Evolutionary conservation across 2,113 vertebrate genomes (phyloP).

Genomic region (Tylochromis polylepis): DNA sequence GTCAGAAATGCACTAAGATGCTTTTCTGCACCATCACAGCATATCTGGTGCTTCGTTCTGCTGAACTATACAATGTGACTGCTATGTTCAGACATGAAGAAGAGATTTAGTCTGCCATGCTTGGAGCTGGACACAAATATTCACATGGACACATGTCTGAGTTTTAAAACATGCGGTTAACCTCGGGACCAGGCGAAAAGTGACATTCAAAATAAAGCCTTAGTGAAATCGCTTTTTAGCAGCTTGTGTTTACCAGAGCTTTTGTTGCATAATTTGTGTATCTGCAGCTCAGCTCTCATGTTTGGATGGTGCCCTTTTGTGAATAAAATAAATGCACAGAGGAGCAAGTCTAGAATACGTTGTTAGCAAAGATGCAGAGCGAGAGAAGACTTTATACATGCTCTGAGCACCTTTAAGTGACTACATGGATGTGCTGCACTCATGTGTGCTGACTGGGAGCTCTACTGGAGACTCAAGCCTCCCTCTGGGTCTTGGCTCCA

Average conservation of each 20-base stretch:
- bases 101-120: neutral
- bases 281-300: neutral
- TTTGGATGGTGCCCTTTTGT: neutral
- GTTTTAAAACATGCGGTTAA: neutral
- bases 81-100: neutral
- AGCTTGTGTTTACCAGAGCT: neutral
- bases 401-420: neutral
- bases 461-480: conserved; percentile 52
- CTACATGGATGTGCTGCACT: neutral
- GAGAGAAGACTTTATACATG: neutral
- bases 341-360: neutral
- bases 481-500: conserved; percentile 43
- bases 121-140: neutral
- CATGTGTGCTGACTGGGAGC: conserved; percentile 29
- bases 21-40: neutral
- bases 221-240: neutral
- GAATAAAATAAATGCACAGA: conserved; percentile 1
- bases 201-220: neutral
- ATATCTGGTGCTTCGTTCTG: neutral
- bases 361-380: neutral
- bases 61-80: neutral
- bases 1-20: conserved; percentile 15
- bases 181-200: neutral
- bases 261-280: conserved; percentile 1
- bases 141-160: neutral